Conservation (phyloP, 2,113 vertebrate species). For the Nycticebus coucang region DNA sequence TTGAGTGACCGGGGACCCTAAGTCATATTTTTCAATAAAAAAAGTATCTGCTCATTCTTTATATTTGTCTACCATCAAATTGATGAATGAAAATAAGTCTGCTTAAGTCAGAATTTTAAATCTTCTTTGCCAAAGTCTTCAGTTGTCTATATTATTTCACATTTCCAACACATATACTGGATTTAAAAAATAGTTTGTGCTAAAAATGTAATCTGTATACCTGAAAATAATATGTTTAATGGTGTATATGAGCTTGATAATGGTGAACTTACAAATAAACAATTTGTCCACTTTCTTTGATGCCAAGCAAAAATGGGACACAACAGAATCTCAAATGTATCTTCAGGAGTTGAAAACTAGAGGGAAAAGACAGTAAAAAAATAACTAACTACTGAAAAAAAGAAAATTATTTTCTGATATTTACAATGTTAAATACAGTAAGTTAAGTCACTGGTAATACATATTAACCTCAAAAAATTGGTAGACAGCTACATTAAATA, state of each 20-base stretch:
- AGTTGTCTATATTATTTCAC: not conserved
- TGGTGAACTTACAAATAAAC: not conserved
- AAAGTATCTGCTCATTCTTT: not conserved
- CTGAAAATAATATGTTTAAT: not conserved
- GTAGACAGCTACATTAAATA: slow-evolving; percentile 55
- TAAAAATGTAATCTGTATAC: not conserved
- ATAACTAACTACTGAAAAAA: not conserved
- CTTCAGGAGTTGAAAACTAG: not conserved
- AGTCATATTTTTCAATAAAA: not conserved
- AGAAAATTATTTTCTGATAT: slow-evolving; percentile 45
- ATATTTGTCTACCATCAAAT: not conserved
- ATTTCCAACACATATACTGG: not conserved
- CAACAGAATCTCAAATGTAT: slow-evolving; percentile 42
- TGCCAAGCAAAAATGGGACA: slow-evolving; percentile 25
- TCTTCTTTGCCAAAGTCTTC: not conserved
- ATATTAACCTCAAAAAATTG: slow-evolving; percentile 70
- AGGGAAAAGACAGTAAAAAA: not conserved
- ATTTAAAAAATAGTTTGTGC: not conserved
- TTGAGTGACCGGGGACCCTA: too few species aligned
- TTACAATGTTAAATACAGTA: slow-evolving; percentile 56
- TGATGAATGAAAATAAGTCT: not conserved
- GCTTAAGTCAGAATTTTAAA: not conserved
- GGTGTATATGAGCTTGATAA: slow-evolving; percentile 47
- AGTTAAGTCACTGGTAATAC: slow-evolving; percentile 63
- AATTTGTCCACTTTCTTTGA: slow-evolving; percentile 32